Evolutionary conservation across 2,113 vertebrate genomes (phyloP).

Genomic region (Calidris pugnax): DNA sequence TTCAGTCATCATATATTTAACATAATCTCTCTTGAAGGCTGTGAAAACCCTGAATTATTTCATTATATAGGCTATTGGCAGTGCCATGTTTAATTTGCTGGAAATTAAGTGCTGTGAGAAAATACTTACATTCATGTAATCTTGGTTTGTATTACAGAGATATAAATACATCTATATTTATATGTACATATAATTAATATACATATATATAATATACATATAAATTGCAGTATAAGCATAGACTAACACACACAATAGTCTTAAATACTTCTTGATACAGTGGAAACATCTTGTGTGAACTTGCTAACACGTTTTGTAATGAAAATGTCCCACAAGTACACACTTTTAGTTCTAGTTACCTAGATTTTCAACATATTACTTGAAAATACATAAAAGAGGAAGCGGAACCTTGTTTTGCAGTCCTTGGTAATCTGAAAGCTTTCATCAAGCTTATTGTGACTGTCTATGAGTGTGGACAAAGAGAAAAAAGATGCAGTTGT

Average conservation of each 20-base stretch:
- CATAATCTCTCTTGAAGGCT: not conserved
- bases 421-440: not conserved
- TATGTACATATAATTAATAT: no score
- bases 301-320: not conserved
- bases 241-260: no score
- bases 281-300: not conserved
- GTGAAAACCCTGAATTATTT: slow-evolving; percentile 13
- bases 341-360: not conserved
- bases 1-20: not conserved
- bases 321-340: not conserved
- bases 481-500: not conserved
- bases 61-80: not conserved
- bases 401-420: not conserved
- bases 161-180: not conserved
- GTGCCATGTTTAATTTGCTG: not conserved
- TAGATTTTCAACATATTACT: not conserved
- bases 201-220: not conserved
- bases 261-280: not conserved
- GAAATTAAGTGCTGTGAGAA: not conserved
- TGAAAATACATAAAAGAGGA: not conserved
- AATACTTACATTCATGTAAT: not conserved
- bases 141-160: not conserved
- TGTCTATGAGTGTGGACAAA: not conserved
- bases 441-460: not conserved
- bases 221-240: not conserved